Evolutionary conservation across 2,888 invertebrate genomes (phyloP), one percentile per base, ranked within the genome.

Genomic region (Stenoptilia bipunctidactyla): DNA sequence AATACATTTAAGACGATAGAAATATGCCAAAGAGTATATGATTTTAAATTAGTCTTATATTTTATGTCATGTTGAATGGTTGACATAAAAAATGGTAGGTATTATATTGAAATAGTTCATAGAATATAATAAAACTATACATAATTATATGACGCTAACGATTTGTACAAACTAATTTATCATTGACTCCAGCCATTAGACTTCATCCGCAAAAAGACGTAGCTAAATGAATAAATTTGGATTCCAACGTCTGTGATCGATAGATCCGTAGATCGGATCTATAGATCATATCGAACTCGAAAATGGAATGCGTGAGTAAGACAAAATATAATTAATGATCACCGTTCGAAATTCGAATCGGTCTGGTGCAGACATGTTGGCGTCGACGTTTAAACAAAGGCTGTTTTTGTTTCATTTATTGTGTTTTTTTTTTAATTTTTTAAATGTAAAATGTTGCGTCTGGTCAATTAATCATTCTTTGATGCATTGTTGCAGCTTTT

Each of bases 301-400:
- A 82, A 80, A 80, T 83, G 76, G 75, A 80, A 79, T 80, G 80
- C 77, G 76, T 79, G 82, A 82, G 83, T 83, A 82, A 82, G 83
- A 82, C 83, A 80, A 83, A 82, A 82, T 77, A 75, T 82, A 83
- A 83, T 83, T 82, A 82, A 83, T 83, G 79, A 75, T 79, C 61
- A 64, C 61, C 66, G 66, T 73, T 70, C 70, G 55, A 79, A 76
- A 80, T 75, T 79, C 70, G 79, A 79, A 72, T 75, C 76, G 75
- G 70, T 77, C 61, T 66, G 71, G 72, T 74, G 82, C 72, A 83
- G 82, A 83, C 83, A 82, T 56, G 69, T 67, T 80, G 82, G 83
- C 83, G 83, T 82, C 83, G 73, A 66, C 70, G 71, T 64, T 65
- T 77, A 79, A 79, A 80, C 77, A 79, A 80, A 77, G 67, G 74